Percentiles rank a stretch among this genome's conserved stretches.
Conservation (phyloP, 2,888 invertebrate genomes). For the Mermis nigrescens region DNA sequence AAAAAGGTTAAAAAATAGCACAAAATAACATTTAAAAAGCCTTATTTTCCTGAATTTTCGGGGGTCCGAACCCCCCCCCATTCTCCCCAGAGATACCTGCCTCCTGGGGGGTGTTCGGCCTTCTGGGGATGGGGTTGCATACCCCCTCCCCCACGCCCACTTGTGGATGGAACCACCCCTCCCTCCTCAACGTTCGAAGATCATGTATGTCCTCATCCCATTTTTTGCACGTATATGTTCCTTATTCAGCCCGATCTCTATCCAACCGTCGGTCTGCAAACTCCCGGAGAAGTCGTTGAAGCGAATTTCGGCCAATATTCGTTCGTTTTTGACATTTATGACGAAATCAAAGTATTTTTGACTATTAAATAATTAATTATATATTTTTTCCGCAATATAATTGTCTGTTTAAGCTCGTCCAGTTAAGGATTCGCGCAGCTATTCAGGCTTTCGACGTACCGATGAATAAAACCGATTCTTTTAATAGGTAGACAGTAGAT, state of each 20-base stretch:
- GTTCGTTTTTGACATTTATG: constrained; percentile 90
- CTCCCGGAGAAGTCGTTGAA: constrained; percentile 89
- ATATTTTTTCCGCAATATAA: background rate
- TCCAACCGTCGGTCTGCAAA: constrained; percentile 94
- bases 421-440: constrained; percentile 8
- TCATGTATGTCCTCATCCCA: too few relatives aligned
- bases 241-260: constrained; percentile 65
- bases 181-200: too few relatives aligned
- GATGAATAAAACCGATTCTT: constrained; percentile 19
- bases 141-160: too few relatives aligned
- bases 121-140: too few relatives aligned
- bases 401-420: constrained; percentile 13
- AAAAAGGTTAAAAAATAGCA: too few relatives aligned
- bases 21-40: too few relatives aligned
- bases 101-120: too few relatives aligned
- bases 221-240: too few relatives aligned
- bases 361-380: background rate
- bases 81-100: too few relatives aligned
- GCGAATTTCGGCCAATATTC: constrained; percentile 95
- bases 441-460: constrained; percentile 17
- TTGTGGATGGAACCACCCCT: too few relatives aligned
- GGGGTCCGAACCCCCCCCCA: too few relatives aligned
- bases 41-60: too few relatives aligned
- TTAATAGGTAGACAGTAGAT: constrained; percentile 16
- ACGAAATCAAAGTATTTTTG: constrained; percentile 63